Evolutionary conservation across 2,888 invertebrate genomes (phyloP), one percentile per base, ranked within the genome.

Genomic region (Buathra laborator): DNA sequence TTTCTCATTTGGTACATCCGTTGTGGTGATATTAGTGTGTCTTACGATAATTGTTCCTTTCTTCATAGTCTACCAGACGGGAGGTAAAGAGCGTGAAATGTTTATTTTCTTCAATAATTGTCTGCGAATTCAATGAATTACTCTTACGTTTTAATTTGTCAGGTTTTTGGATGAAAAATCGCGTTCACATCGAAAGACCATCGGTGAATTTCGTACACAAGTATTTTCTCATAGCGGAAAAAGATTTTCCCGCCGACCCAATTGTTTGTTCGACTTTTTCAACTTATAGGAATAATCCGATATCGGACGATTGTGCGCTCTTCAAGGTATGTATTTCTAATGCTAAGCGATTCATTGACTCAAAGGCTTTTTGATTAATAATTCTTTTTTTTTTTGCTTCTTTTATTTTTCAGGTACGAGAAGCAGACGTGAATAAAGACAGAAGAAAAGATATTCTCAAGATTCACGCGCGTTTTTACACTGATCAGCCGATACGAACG

Each of bases 161-260:
- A 92, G 93, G 93, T 67, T 91, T 91, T 80, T 93, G 92, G 91
- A 75, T 92, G 19, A 89, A 84, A 83, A 92, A 91, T 89, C 89
- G 91, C 68, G 87, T 91, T 48, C 91, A 91, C 59, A 86, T 91
- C 76, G 93, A 93, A 86, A 89, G 84, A 37, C 92, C 93, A 24
- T 83, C 89, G 79, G 87, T 92, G 16, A 89, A 87, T 77, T 94
- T 93, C 48, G 90, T 89, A 51, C 91, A 93, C 66, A 93, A 92
- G 87, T 94, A 94, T 85, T 81, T 93, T 43, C 79, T 94, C 48
- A 72, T 93, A 37, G 91, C 89, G 24, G 93, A 93, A 72, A 90
- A 89, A 76, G 89, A 89, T 44, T 83, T 88, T 71, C 83, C 88
- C 4, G 78, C 84, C 5, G 78, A 88, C 29, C 93, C 93, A 24